phyloP scores from a whole-genome alignment of 2,113 vertebrate genomes.

The Dicrurus megarhynchus region DNA sequence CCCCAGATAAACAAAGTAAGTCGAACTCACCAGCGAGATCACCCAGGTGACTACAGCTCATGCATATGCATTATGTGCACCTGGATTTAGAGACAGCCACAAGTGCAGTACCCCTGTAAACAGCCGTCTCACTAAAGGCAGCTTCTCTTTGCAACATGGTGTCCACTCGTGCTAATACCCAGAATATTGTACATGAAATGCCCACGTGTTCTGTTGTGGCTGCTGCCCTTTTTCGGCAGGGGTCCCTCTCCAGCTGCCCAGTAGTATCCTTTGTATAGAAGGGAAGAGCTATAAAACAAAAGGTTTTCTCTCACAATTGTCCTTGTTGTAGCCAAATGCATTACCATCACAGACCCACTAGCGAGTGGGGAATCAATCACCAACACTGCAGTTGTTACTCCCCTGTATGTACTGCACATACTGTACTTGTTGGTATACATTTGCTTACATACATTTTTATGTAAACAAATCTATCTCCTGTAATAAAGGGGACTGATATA shows the following conservation, averaged over 20 bases:
- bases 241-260: neutral
- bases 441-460: neutral
- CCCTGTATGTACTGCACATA: neutral
- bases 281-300: neutral
- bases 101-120: neutral
- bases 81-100: neutral
- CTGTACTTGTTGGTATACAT: neutral
- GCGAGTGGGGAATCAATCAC: neutral
- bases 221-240: neutral
- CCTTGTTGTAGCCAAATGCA: neutral
- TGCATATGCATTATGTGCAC: neutral
- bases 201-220: neutral
- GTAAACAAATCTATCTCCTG: neutral
- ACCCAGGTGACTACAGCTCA: neutral
- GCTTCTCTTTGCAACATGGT: neutral
- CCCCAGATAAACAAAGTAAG: neutral
- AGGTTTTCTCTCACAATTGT: neutral
- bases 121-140: neutral
- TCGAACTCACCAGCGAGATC: neutral
- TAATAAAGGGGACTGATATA: neutral
- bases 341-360: neutral
- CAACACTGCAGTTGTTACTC: neutral
- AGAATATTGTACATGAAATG: neutral
- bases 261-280: neutral
- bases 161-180: neutral